phyloP scores from a whole-genome alignment of 2,113 vertebrate species.

The Romanogobio albipinnatus region DNA sequence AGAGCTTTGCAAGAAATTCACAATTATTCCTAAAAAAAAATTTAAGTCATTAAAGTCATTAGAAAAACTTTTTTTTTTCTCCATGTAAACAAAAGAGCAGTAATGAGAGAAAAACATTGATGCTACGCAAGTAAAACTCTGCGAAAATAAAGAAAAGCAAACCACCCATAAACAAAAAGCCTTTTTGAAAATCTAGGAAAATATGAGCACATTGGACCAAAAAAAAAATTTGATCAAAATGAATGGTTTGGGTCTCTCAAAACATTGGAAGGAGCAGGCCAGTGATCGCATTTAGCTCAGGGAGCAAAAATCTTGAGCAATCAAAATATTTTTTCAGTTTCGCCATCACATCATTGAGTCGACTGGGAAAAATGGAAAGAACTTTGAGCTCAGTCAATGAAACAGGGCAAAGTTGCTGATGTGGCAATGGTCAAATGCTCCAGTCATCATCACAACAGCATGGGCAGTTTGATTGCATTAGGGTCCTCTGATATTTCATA shows the following conservation, averaged over 20 bases:
- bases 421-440: slow-evolving; percentile 29
- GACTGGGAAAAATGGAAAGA: not conserved
- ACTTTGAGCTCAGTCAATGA: not conserved
- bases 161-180: slow-evolving; percentile 3
- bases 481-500: slow-evolving; percentile 38
- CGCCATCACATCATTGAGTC: not conserved
- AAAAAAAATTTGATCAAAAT: not conserved
- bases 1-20: not conserved
- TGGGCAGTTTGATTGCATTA: slow-evolving; percentile 32
- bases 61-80: no score
- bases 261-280: not conserved
- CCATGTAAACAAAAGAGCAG: slow-evolving; percentile 2
- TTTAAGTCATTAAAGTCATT: no score
- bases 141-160: not conserved
- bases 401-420: slow-evolving; percentile 45
- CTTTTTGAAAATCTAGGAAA: not conserved
- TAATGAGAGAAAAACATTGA: slow-evolving; percentile 8
- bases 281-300: not conserved
- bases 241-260: not conserved
- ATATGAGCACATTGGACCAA: not conserved
- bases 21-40: slow-evolving; percentile 5
- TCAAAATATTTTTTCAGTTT: not conserved
- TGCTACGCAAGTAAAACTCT: not conserved
- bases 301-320: not conserved
- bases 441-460: slow-evolving; percentile 21